phyloP scores from a whole-genome alignment of 2,113 vertebrate species.

The Mustela nigripes region DNA sequence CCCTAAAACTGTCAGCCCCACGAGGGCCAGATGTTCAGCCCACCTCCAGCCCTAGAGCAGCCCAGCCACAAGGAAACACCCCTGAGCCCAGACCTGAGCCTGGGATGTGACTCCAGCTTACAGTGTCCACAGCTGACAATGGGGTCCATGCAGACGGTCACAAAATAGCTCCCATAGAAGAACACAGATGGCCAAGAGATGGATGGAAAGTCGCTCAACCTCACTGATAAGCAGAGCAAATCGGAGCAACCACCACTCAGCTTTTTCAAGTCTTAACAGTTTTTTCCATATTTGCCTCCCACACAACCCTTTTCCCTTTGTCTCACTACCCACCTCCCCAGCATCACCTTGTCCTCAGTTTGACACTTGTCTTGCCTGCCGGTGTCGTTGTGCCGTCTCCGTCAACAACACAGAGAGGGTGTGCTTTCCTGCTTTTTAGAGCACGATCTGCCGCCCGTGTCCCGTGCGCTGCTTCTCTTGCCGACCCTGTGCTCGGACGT shows the following conservation, averaged over 20 bases:
- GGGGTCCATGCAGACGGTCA: not conserved
- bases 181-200: not conserved
- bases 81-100: not conserved
- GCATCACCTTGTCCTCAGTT: not conserved
- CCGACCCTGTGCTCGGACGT: not conserved
- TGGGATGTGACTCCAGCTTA: rapidly evolving
- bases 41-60: not conserved
- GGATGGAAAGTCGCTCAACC: not conserved
- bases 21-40: rapidly evolving
- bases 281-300: not conserved
- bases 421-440: not conserved
- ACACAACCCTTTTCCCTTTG: not conserved
- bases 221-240: not conserved
- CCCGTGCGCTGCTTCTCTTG: not conserved
- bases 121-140: not conserved
- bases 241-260: not conserved
- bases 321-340: not conserved
- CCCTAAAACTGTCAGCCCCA: not conserved
- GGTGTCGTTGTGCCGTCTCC: not conserved
- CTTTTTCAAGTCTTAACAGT: not conserved
- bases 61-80: not conserved
- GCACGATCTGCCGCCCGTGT: not conserved
- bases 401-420: not conserved
- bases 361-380: not conserved
- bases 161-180: not conserved